Evolutionary conservation across 64 coral and sea anemone species (phyloP).

Genomic region (Actinia equina): DNA sequence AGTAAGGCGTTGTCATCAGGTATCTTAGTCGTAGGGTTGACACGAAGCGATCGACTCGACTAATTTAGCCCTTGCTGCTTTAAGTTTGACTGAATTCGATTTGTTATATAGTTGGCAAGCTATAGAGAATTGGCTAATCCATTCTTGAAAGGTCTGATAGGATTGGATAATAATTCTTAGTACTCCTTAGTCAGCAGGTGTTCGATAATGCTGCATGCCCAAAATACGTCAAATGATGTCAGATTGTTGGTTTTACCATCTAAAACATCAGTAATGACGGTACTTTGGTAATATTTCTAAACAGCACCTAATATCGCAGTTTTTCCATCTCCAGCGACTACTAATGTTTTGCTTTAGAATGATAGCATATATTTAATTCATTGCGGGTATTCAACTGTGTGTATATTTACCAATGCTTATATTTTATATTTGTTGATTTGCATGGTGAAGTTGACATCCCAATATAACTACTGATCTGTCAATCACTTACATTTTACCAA

Average conservation of each 20-base stretch:
- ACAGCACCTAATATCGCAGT: neutral
- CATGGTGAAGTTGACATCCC: neutral
- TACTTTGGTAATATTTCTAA: slow-evolving; percentile 1
- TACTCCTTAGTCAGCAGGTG: slow-evolving; percentile 5
- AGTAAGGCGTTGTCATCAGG: neutral
- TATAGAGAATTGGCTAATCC: neutral
- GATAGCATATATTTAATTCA: neutral
- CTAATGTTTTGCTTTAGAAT: neutral
- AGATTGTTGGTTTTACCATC: neutral
- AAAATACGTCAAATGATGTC: neutral
- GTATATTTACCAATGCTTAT: neutral
- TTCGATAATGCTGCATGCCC: slow-evolving; percentile 3
- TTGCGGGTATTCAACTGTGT: neutral
- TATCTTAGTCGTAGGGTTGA: neutral
- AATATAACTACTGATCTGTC: neutral
- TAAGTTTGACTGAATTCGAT: neutral
- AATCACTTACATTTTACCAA: neutral
- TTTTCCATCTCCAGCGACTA: neutral
- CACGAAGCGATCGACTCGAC: neutral
- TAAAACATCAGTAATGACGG: neutral
- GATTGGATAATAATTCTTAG: neutral
- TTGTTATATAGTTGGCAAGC: neutral
- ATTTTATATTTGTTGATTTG: slow-evolving; percentile 3
- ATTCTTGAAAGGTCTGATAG: neutral
- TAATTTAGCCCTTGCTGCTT: neutral